A percentile compares a stretch with the other conserved stretches of the same genome.
Evolutionary conservation across 2,888 invertebrate species (phyloP).

Genomic region (Petrolisthes cinctipes): DNA sequence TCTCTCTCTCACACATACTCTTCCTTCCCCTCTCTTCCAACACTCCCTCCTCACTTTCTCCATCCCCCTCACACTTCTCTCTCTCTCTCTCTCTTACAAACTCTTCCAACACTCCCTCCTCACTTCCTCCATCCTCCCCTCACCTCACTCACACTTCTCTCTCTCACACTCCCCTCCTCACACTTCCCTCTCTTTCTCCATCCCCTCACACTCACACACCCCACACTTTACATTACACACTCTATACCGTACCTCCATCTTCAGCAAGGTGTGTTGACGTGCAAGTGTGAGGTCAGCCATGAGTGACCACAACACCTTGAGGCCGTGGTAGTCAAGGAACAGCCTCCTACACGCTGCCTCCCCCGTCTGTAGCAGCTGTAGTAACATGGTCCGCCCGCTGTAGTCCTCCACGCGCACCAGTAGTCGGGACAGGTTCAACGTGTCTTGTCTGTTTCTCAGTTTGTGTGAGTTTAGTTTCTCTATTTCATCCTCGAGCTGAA

Average conservation of each 20-base stretch:
- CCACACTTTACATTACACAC: too few relatives aligned
- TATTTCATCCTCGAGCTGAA: slow-evolving; percentile 88
- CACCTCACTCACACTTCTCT: background rate
- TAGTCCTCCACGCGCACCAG: slow-evolving; percentile 92
- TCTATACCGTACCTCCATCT: slow-evolving; percentile 67
- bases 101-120: background rate
- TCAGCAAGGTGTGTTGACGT: slow-evolving; percentile 68
- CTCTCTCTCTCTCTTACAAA: background rate
- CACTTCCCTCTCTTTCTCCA: background rate
- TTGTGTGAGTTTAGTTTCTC: slow-evolving; percentile 83
- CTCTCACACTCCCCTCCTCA: background rate
- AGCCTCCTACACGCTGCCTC: slow-evolving; percentile 80
- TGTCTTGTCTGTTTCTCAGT: slow-evolving; percentile 89
- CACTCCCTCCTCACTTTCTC: too few relatives aligned
- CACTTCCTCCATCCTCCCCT: background rate
- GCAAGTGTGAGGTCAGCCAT: slow-evolving; percentile 78
- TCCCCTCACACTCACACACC: too few relatives aligned
- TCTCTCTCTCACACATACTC: too few relatives aligned
- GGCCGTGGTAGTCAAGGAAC: slow-evolving; percentile 91
- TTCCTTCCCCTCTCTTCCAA: too few relatives aligned
- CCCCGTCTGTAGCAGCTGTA: slow-evolving; percentile 83
- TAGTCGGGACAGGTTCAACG: slow-evolving; percentile 87
- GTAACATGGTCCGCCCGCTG: slow-evolving; percentile 78
- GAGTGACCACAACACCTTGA: slow-evolving; percentile 91
- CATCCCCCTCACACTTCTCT: background rate